Percentiles rank a stretch among this genome's conserved stretches.
Evolutionary conservation across 2,888 invertebrate genomes (phyloP).

Genomic region (Ephialtes manifestator): DNA sequence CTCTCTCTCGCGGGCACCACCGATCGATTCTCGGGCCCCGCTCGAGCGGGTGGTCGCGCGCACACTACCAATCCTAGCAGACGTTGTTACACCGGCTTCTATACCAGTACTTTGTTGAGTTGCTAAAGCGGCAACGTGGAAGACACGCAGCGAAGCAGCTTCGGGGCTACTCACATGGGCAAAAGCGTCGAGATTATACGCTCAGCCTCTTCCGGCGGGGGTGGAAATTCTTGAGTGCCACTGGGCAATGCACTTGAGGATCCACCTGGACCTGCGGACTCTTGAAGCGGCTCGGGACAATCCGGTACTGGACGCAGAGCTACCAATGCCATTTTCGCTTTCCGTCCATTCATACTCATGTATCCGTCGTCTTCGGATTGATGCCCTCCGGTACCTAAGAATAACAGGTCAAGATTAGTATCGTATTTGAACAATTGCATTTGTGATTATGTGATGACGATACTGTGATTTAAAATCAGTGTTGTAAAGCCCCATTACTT

Average conservation of each 20-base stretch:
- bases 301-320: conserved; percentile 88
- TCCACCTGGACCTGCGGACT: conserved; percentile 86
- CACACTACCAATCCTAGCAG: conserved; percentile 47
- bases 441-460: background rate
- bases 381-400: conserved; percentile 87
- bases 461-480: background rate
- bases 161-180: conserved; percentile 89
- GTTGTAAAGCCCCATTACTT: too few relatives aligned
- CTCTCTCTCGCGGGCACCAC: conserved; percentile 17
- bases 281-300: conserved; percentile 87
- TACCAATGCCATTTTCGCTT: conserved; percentile 91
- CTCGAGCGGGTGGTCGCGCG: conserved; percentile 55
- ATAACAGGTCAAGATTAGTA: conserved; percentile 32
- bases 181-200: conserved; percentile 92
- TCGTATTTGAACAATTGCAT: background rate
- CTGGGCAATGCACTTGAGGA: conserved; percentile 53
- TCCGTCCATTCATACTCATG: conserved; percentile 96
- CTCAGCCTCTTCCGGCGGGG: conserved; percentile 92
- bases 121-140: conserved; percentile 26
- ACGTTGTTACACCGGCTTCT: conserved; percentile 56
- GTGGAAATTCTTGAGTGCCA: conserved; percentile 88
- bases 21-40: conserved; percentile 50
- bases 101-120: conserved; percentile 18
- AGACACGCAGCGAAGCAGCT: background rate
- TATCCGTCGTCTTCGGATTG: conserved; percentile 97